Conservation (phyloP, 2,113 vertebrate species). For the Prionailurus bengalensis region DNA sequence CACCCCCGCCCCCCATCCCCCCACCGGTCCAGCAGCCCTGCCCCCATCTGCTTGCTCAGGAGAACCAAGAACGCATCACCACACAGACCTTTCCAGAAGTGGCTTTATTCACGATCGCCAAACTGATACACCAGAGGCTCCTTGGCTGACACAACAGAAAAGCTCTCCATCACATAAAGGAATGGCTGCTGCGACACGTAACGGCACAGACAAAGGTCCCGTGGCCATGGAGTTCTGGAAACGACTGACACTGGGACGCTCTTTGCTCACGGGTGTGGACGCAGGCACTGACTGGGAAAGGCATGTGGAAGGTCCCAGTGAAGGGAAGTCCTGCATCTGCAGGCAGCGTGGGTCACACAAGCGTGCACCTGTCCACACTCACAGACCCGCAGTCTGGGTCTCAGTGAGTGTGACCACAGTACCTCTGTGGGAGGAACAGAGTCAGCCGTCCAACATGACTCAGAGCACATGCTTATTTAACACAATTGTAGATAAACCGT, state of each 20-base stretch:
- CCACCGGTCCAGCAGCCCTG: neutral
- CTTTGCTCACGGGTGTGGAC: neutral
- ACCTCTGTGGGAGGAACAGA: neutral
- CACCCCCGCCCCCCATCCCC: too few relatives aligned
- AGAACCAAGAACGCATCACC: neutral
- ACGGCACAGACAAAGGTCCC: neutral
- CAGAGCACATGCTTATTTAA: rapidly evolving
- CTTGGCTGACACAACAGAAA: neutral
- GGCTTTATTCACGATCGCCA: too few relatives aligned
- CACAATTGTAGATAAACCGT: rapidly evolving
- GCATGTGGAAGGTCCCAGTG: neutral
- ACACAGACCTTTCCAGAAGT: neutral
- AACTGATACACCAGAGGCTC: too few relatives aligned
- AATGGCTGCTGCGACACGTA: rapidly evolving
- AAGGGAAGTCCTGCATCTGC: neutral
- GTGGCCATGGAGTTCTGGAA: neutral
- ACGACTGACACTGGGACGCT: neutral
- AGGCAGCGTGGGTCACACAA: neutral
- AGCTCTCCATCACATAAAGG: rapidly evolving
- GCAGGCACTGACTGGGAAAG: too few relatives aligned
- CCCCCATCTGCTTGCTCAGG: neutral
- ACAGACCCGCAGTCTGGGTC: too few relatives aligned
- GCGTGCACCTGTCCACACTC: neutral
- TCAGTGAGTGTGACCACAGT: neutral
- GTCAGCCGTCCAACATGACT: rapidly evolving